Evolutionary conservation across 2,888 invertebrate genomes (phyloP).

Genomic region (Suillia variegata): DNA sequence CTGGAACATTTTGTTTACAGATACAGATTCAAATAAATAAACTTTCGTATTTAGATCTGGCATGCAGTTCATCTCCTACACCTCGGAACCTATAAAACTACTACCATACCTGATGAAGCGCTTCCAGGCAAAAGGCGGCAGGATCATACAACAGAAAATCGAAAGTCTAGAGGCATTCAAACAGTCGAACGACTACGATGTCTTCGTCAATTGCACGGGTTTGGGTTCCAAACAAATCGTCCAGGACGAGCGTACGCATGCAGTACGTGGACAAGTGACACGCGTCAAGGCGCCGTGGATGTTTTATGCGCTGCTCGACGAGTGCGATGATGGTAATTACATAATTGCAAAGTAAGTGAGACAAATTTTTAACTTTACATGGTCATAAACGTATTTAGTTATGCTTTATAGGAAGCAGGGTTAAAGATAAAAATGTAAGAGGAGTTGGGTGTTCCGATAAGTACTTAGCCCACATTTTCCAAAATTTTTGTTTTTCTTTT

Average conservation of each 20-base stretch:
- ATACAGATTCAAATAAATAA: neutral
- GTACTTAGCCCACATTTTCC: too few species aligned
- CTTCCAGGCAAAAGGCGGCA: conserved; percentile 69
- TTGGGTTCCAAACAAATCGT: conserved; percentile 69
- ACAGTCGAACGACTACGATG: conserved; percentile 63
- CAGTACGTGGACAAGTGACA: conserved; percentile 78
- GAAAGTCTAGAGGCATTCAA: conserved; percentile 63
- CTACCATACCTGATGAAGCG: conserved; percentile 70
- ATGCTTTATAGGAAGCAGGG: too few species aligned
- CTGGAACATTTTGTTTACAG: neutral
- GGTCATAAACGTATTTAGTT: too few species aligned
- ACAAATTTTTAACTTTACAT: neutral
- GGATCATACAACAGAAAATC: conserved; percentile 63
- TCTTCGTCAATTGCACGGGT: conserved; percentile 80
- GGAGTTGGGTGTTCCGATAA: too few species aligned
- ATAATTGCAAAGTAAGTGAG: conserved; percentile 77
- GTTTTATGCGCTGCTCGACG: conserved; percentile 66
- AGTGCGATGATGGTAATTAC: conserved; percentile 69
- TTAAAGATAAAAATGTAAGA: too few species aligned
- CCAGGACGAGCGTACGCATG: conserved; percentile 66
- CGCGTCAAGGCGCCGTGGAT: conserved; percentile 74
- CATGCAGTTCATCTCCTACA: conserved; percentile 70
- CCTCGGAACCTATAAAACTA: conserved; percentile 70
- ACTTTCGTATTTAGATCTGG: conserved; percentile 65
- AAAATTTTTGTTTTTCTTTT: too few species aligned